These are phyloP conservation scores for Ammodramus savannarum DNA, from an alignment of 2,113 vertebrate genomes.

Conservation along the genomic window DNA sequence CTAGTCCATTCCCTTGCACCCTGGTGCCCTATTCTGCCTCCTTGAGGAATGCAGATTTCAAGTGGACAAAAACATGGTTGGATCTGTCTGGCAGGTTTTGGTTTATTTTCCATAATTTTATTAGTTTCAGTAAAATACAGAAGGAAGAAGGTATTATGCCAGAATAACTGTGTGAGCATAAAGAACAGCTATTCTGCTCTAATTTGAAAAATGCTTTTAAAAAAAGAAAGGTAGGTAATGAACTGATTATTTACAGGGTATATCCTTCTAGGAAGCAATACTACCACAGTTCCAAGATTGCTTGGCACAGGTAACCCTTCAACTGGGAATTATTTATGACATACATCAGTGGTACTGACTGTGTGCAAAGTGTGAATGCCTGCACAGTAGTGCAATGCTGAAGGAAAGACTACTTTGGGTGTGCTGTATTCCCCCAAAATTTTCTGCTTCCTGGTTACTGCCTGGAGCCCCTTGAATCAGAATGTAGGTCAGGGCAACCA, in stretches of 20 bases:
- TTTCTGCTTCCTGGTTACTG: background rate
- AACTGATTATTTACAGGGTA: background rate
- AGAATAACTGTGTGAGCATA: background rate
- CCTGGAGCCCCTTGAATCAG: background rate
- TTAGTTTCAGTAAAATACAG: background rate
- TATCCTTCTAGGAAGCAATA: background rate
- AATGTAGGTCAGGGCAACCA: background rate
- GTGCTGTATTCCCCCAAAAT: background rate
- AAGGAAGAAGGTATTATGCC: background rate
- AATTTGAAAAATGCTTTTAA: background rate
- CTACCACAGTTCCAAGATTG: background rate
- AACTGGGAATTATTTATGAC: background rate
- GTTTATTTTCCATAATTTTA: background rate
- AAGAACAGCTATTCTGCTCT: background rate
- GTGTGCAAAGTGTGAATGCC: background rate
- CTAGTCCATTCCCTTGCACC: background rate
- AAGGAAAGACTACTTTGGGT: background rate
- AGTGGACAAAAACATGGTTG: background rate
- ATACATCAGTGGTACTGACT: too few species aligned
- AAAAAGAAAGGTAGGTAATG: background rate
- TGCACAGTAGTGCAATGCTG: background rate
- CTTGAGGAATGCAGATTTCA: background rate
- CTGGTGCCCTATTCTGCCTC: background rate
- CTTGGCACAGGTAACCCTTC: background rate
- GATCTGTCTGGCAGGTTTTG: background rate